Conservation (phyloP, 2,888 invertebrate species). For the Eristalis pertinax region DNA sequence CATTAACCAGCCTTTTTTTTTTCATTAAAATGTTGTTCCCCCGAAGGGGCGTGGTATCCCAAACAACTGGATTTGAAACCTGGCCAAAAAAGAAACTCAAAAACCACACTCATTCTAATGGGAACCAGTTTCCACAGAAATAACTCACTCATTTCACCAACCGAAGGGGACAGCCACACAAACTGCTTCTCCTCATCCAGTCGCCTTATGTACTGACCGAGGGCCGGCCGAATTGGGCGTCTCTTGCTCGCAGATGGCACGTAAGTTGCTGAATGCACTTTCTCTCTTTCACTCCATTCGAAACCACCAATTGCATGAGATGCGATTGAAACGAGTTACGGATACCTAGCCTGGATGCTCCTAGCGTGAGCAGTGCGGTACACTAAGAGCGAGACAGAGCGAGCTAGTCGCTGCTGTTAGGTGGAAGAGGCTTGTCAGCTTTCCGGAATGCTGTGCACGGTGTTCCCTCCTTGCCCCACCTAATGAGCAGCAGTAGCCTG, state of each 20-base stretch:
- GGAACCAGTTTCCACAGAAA: not conserved
- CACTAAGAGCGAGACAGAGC: constrained; percentile 29
- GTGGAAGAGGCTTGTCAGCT: constrained; percentile 19
- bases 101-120: constrained; percentile 3
- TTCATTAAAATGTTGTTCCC: not conserved
- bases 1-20: constrained; percentile 9
- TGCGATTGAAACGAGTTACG: constrained; percentile 32
- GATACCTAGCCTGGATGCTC: constrained; percentile 42
- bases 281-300: not conserved
- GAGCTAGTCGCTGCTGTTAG: not conserved
- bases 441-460: constrained; percentile 14
- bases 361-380: not conserved
- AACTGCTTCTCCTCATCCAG: not conserved
- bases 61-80: not conserved
- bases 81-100: not conserved
- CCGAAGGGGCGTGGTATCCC: constrained; percentile 28
- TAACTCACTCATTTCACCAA: not conserved
- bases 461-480: constrained; percentile 39
- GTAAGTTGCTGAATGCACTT: constrained; percentile 43
- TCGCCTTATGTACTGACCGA: constrained; percentile 1
- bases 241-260: not conserved
- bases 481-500: constrained; percentile 23
- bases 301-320: constrained; percentile 29
- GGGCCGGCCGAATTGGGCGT: constrained; percentile 18
- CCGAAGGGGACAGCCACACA: not conserved